phyloP scores from a whole-genome alignment of 1,140 invertebrate genomes.

The Pogonomyrmex barbatus region DNA sequence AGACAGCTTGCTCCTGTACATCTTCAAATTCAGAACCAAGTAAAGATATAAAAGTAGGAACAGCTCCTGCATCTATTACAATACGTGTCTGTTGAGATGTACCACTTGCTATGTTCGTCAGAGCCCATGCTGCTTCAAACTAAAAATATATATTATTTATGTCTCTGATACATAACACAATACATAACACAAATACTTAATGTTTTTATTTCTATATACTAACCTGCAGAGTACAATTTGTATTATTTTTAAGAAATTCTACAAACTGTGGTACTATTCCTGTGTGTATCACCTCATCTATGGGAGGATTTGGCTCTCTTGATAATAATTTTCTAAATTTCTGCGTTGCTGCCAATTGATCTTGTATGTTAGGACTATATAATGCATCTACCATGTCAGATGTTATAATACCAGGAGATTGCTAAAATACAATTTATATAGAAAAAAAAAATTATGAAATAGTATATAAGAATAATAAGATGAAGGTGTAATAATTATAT shows the following conservation, averaged over 20 bases:
- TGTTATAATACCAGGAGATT: slow-evolving; percentile 87
- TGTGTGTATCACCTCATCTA: slow-evolving; percentile 98
- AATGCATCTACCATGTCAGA: slow-evolving; percentile 94
- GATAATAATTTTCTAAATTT: slow-evolving; percentile 98
- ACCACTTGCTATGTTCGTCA: slow-evolving; percentile 99
- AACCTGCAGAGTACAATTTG: slow-evolving; percentile 95
- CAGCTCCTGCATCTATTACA: slow-evolving; percentile 97
- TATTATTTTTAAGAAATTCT: slow-evolving; percentile 94
- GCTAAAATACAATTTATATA: slow-evolving; percentile 70
- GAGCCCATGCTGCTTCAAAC: slow-evolving; percentile 99
- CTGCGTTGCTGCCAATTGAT: slow-evolving; percentile 96
- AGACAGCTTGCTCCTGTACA: slow-evolving; percentile 98
- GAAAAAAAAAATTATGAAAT: background rate
- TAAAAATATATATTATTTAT: slow-evolving; percentile 82
- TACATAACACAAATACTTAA: background rate
- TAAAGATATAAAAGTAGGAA: slow-evolving; percentile 96
- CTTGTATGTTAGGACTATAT: slow-evolving; percentile 92
- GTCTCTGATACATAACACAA: background rate
- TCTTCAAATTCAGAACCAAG: slow-evolving; percentile 94
- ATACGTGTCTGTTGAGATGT: slow-evolving; percentile 96
- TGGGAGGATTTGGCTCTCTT: slow-evolving; percentile 98
- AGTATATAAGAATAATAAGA: background rate
- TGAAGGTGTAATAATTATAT: background rate
- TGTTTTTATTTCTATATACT: slow-evolving; percentile 3
- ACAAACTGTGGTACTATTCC: slow-evolving; percentile 99